Evolutionary conservation across 1,140 invertebrate genomes (phyloP).

Genomic region (Drosophila kikkawai): DNA sequence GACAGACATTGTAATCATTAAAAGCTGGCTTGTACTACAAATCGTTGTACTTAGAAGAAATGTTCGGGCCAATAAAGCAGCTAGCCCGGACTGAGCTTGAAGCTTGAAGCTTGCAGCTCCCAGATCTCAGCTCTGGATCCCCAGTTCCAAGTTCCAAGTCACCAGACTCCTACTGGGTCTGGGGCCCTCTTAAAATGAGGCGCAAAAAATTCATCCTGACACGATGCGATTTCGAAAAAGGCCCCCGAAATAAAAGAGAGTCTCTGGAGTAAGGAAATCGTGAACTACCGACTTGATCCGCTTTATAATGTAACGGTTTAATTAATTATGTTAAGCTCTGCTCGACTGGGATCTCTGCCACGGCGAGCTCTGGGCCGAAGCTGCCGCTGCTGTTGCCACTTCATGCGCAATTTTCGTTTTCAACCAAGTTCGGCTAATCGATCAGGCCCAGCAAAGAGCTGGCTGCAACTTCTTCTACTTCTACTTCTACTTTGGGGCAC

Average conservation of each 20-base stretch:
- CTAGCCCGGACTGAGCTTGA: slow-evolving; percentile 12
- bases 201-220: slow-evolving; percentile 83
- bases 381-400: slow-evolving; percentile 68
- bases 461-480: slow-evolving; percentile 36
- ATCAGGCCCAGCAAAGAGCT: slow-evolving; percentile 59
- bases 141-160: neutral
- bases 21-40: slow-evolving; percentile 81
- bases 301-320: slow-evolving; percentile 85
- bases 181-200: slow-evolving; percentile 64
- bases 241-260: slow-evolving; percentile 45
- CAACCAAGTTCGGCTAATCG: slow-evolving; percentile 74
- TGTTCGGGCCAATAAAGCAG: slow-evolving; percentile 74
- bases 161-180: slow-evolving; percentile 8
- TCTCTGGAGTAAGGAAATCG: slow-evolving; percentile 66
- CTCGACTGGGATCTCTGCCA: slow-evolving; percentile 20
- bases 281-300: slow-evolving; percentile 80
- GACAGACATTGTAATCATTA: slow-evolving; percentile 82
- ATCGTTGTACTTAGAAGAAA: slow-evolving; percentile 81
- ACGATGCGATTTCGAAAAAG: slow-evolving; percentile 73
- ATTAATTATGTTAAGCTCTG: slow-evolving; percentile 82
- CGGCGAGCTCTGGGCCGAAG: slow-evolving; percentile 19
- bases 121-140: slow-evolving; percentile 4
- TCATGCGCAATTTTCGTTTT: slow-evolving; percentile 82
- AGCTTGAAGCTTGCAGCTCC: neutral
- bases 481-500: slow-evolving; percentile 32